phyloP scores from a whole-genome alignment of 2,797 vertebrate genomes.

The Diceros bicornis region DNA sequence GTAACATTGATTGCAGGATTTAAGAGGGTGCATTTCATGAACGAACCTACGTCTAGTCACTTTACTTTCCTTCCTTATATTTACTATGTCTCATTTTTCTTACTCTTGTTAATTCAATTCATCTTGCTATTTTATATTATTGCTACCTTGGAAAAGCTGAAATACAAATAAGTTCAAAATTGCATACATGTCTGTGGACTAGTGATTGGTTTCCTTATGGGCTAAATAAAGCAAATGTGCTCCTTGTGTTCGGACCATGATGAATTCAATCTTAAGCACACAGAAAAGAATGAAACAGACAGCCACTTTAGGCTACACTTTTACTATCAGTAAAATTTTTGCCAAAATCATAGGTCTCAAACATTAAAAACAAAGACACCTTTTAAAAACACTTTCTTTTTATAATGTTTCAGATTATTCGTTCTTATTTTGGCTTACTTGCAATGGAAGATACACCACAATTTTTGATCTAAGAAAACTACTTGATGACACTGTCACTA shows the following conservation, averaged over 20 bases:
- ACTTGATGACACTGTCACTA: not conserved
- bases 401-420: not conserved
- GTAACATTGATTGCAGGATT: not conserved
- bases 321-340: not conserved
- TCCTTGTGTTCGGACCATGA: not conserved
- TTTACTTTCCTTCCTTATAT: not conserved
- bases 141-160: not conserved
- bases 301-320: not conserved
- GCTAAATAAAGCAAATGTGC: not conserved
- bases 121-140: conserved; percentile 9
- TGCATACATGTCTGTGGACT: not conserved
- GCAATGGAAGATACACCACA: not conserved
- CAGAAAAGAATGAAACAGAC: not conserved
- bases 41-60: not conserved
- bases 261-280: not conserved
- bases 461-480: conserved; percentile 31
- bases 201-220: not conserved
- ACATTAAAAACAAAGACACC: conserved; percentile 12
- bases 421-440: not conserved
- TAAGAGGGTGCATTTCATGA: not conserved
- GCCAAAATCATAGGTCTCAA: not conserved
- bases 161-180: conserved; percentile 49
- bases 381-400: conserved; percentile 14
- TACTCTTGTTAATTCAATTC: not conserved
- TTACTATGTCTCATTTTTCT: not conserved